Evolutionary conservation across 2,113 vertebrate genomes (phyloP), one percentile per base, ranked within the genome.

Genomic region (Empidonax alnorum): DNA sequence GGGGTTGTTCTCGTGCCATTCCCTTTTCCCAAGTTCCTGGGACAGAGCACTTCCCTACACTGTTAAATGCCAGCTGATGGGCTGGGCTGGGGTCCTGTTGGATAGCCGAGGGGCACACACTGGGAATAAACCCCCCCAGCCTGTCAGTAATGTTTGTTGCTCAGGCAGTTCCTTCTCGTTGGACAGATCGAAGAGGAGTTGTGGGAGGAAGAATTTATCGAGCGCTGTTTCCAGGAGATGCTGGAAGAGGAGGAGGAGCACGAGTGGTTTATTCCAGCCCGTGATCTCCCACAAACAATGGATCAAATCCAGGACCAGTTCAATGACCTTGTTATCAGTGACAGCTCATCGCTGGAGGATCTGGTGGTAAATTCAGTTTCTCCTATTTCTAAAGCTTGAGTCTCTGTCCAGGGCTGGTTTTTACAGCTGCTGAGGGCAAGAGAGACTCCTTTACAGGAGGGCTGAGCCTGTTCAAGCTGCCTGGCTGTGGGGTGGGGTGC

Each of bases 131-230:
- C 8, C 25, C 24, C 63, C 41, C 2, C 0, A 3, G 14, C 41
- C 30, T 73, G 42, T 56, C 42, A 8, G 0, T 3, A 23, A 56
- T 31, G 11, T 58, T 33, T n/a, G 55, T 74, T 89, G 83, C 71
- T 65, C 30, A 63, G 66, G 50, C 25, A 0, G 23, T 84, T 90
- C 86, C 49, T 85, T 88, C 22, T 68, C 7, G 0, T 78, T 78
- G 52, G 50, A 1, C 84, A 99, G 99, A 99, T 99, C 63, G 99
- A 99, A 97, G 99, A 99, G 97, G 98, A 99, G 96, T 97, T 99
- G 96, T 99, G 98, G 99, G 99, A 99, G 97, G 99, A 99, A 97
- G 99, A 99, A 95, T 99, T 99, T 91, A 99, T 99, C 19, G 99
- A 99, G 97, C 98, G 98, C 67, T 99, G 99, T 90, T 98, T 99